These are phyloP conservation scores for Lamprotornis superbus DNA, from an alignment of 2,113 vertebrate genomes.

Conservation along the genomic window DNA sequence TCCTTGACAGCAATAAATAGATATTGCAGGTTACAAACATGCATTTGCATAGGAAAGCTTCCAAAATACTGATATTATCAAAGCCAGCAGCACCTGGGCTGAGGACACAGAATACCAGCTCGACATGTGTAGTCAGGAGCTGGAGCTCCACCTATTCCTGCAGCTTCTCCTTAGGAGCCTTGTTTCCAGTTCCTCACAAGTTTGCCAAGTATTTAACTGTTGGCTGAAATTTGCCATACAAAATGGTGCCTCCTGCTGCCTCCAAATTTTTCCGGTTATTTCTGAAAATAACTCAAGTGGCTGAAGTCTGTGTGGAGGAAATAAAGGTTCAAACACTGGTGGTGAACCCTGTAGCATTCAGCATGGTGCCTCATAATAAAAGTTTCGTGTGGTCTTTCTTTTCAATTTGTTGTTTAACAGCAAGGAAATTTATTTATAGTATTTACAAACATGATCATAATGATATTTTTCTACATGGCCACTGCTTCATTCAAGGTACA, in stretches of 20 bases:
- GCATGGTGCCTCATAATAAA: not conserved
- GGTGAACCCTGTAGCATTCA: not conserved
- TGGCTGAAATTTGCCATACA: conserved; percentile 23
- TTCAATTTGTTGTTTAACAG: not conserved
- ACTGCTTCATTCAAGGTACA: not conserved
- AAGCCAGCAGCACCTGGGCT: conserved; percentile 14
- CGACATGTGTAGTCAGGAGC: not conserved
- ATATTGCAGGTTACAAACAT: not conserved
- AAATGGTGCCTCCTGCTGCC: conserved; percentile 18
- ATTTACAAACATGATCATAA: not conserved
- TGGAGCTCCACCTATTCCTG: conserved; percentile 19
- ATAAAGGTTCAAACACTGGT: not conserved
- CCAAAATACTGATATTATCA: not conserved
- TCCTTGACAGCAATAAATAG: not conserved
- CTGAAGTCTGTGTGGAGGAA: conserved; percentile 5
- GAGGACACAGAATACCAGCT: not conserved
- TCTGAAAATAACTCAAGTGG: conserved; percentile 13
- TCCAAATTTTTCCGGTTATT: not conserved
- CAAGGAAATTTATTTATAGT: not conserved
- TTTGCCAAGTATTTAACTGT: conserved; percentile 38
- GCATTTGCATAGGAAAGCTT: not conserved
- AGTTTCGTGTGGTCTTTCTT: not conserved
- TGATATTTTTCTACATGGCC: conserved; percentile 24
- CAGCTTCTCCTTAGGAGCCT: conserved; percentile 15
- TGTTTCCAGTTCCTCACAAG: not conserved